phyloP scores from a whole-genome alignment of 2,888 invertebrate species.

The Apamea monoglypha region DNA sequence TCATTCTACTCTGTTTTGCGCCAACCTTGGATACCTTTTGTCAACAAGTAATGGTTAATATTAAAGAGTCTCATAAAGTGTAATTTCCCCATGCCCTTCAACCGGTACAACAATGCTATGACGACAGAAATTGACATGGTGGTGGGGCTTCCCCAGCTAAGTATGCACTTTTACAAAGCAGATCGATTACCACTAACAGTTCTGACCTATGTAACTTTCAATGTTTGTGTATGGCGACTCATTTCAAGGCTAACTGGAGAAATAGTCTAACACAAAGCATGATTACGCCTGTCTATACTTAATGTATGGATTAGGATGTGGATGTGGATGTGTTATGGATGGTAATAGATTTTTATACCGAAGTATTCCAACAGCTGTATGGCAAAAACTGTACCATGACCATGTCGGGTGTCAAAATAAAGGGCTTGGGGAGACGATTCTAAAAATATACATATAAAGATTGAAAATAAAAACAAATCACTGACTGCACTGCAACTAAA shows the following conservation, averaged over 20 bases:
- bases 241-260: neutral
- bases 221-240: neutral
- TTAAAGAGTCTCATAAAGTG: neutral
- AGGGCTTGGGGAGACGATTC: too few species aligned
- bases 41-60: neutral
- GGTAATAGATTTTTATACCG: too few species aligned
- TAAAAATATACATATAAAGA: too few species aligned
- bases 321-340: too few species aligned
- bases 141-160: slow-evolving; percentile 30
- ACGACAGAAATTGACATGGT: neutral
- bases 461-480: too few species aligned
- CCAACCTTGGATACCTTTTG: neutral
- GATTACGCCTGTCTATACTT: too few species aligned
- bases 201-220: neutral
- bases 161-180: neutral
- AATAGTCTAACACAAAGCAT: neutral
- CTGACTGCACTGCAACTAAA: too few species aligned
- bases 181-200: neutral
- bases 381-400: too few species aligned
- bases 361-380: too few species aligned
- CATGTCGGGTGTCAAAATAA: too few species aligned
- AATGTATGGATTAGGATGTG: too few species aligned
- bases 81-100: slow-evolving; percentile 14
- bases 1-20: neutral
- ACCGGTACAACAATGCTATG: slow-evolving; percentile 4